These are phyloP conservation scores for Drosophila fungiperda DNA, from an alignment of 2,888 invertebrate species.

Conservation along the genomic window DNA sequence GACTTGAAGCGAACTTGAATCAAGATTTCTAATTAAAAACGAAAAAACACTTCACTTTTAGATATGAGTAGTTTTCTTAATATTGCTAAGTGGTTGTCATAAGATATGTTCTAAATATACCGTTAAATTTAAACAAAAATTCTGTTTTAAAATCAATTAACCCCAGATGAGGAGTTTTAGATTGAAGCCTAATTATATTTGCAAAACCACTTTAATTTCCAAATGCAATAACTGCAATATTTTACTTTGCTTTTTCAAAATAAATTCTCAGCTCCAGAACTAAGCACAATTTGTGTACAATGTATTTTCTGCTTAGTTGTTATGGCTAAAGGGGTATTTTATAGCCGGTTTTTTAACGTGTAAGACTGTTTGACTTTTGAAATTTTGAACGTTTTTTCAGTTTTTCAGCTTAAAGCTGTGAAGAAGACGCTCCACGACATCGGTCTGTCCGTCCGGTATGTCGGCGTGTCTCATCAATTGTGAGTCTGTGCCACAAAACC, in stretches of 20 bases:
- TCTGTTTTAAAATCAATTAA: background rate
- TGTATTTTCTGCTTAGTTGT: background rate
- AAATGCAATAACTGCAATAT: background rate
- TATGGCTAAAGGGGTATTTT: constrained; percentile 28
- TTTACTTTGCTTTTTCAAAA: background rate
- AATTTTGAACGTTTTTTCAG: constrained; percentile 53
- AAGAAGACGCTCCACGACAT: constrained; percentile 59
- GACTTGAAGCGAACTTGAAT: background rate
- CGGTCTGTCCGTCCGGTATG: constrained; percentile 1
- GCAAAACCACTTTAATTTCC: background rate
- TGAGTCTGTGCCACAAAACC: constrained; percentile 70
- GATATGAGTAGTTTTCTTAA: background rate
- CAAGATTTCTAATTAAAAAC: background rate
- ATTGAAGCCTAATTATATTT: background rate
- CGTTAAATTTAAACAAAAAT: background rate
- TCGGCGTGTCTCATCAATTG: constrained; percentile 19
- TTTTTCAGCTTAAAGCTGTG: constrained; percentile 53
- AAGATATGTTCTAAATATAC: background rate
- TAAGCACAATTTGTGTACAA: no score
- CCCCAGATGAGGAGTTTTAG: background rate
- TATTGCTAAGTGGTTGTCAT: no score
- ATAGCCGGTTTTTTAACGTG: constrained; percentile 7
- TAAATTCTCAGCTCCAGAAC: background rate
- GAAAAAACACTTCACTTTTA: background rate
- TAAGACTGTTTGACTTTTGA: constrained; percentile 39